A percentile compares a stretch with the other conserved stretches of the same genome.
phyloP scores from a whole-genome alignment of 2,113 vertebrate genomes.

The Solea senegalensis region DNA sequence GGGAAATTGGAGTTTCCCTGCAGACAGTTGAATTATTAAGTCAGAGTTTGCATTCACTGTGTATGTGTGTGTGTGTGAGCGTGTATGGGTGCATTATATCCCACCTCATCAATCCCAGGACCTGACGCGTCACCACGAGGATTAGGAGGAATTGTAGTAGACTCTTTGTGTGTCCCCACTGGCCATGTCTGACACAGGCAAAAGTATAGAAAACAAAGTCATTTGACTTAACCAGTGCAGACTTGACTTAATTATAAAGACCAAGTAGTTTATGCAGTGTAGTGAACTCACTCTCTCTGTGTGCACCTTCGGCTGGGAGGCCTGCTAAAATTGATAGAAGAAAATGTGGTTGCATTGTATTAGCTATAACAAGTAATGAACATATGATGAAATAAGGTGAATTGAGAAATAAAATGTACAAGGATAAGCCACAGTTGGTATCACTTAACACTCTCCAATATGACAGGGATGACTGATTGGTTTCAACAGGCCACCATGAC shows the following conservation, averaged over 20 bases:
- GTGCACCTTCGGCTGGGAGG: constrained; percentile 55
- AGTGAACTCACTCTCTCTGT: constrained; percentile 58
- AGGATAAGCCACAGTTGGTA: neutral
- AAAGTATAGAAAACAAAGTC: neutral
- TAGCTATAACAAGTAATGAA: neutral
- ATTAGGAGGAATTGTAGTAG: constrained; percentile 64
- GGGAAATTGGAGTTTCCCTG: constrained; percentile 74
- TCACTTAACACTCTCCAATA: neutral
- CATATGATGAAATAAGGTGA: neutral
- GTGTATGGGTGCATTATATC: neutral
- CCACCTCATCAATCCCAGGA: constrained; percentile 73
- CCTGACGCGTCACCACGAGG: constrained; percentile 77
- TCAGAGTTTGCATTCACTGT: neutral
- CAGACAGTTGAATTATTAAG: neutral
- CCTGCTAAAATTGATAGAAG: constrained; percentile 52
- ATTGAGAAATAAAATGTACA: neutral
- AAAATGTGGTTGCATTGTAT: neutral
- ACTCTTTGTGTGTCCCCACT: constrained; percentile 53
- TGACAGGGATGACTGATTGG: neutral
- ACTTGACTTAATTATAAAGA: neutral
- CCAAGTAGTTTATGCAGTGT: neutral
- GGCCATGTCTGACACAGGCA: constrained; percentile 53
- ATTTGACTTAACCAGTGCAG: neutral
- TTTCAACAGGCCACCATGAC: neutral
- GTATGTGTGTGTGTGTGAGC: neutral